phyloP scores from a whole-genome alignment of 2,113 vertebrate genomes.

The Oreocharis arfaki region DNA sequence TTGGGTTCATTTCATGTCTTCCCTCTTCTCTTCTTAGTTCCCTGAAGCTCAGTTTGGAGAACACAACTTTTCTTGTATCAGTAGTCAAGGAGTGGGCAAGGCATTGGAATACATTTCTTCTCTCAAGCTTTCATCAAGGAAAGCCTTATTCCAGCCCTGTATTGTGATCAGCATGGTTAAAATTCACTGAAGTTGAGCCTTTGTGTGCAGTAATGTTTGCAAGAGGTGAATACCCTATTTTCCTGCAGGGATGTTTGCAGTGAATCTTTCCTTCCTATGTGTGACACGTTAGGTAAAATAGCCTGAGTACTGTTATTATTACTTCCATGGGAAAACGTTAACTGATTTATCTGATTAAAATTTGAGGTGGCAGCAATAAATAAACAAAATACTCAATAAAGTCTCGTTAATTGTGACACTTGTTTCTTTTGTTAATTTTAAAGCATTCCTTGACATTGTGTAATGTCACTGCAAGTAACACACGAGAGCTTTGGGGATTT shows the following conservation, averaged over 20 bases:
- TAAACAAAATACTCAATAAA: background rate
- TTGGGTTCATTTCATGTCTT: background rate
- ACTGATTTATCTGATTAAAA: slow-evolving; percentile 5
- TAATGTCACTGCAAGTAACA: background rate
- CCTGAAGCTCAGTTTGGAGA: background rate
- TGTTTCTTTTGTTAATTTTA: background rate
- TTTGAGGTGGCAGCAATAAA: background rate
- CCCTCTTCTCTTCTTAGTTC: background rate
- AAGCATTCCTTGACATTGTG: background rate
- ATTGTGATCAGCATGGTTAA: background rate
- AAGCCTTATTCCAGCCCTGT: background rate
- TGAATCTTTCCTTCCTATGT: background rate
- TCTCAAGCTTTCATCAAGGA: background rate
- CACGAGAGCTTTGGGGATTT: background rate
- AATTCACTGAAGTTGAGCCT: background rate
- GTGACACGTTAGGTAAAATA: background rate
- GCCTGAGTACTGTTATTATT: background rate
- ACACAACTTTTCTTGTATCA: background rate
- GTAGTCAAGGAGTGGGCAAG: background rate
- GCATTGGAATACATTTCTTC: background rate
- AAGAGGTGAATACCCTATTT: background rate
- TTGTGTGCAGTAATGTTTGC: background rate
- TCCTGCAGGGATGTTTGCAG: background rate
- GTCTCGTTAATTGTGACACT: background rate
- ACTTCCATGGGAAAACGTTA: background rate